Evolutionary conservation across 2,113 vertebrate genomes (phyloP).

Genomic region (Daboia siamensis): DNA sequence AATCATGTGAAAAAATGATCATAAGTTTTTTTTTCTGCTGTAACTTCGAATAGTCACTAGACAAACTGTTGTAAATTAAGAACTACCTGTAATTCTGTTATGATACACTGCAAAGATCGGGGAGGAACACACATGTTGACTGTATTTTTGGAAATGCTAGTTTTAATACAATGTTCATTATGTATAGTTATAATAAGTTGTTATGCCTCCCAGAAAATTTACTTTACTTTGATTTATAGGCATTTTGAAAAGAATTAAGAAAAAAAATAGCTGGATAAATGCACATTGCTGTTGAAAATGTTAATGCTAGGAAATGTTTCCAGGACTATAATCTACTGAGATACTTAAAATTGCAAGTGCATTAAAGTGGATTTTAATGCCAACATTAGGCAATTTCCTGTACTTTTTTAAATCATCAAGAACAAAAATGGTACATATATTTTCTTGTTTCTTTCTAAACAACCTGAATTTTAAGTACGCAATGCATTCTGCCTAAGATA

Average conservation of each 20-base stretch:
- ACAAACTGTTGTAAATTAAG: not conserved
- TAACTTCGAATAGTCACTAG: not conserved
- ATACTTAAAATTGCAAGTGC: not conserved
- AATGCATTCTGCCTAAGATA: not conserved
- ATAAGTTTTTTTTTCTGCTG: not conserved
- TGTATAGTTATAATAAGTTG: not conserved
- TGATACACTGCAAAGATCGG: not conserved
- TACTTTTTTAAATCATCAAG: not conserved
- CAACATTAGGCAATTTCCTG: not conserved
- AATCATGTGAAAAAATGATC: not conserved
- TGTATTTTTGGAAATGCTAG: not conserved
- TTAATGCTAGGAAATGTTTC: not conserved
- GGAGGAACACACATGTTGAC: not conserved
- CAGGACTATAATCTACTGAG: not conserved
- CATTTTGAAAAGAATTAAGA: not conserved
- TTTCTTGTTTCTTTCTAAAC: not conserved
- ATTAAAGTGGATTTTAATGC: not conserved
- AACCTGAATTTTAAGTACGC: not conserved
- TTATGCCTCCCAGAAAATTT: not conserved
- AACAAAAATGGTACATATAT: not conserved
- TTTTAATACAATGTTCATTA: not conserved
- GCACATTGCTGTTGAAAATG: constrained; percentile 1
- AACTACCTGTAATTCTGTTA: constrained; percentile 6
- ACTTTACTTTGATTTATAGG: not conserved
- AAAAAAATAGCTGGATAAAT: not conserved